Conservation (phyloP, 2,797 vertebrate species). For the Peromyscus aztecus region DNA sequence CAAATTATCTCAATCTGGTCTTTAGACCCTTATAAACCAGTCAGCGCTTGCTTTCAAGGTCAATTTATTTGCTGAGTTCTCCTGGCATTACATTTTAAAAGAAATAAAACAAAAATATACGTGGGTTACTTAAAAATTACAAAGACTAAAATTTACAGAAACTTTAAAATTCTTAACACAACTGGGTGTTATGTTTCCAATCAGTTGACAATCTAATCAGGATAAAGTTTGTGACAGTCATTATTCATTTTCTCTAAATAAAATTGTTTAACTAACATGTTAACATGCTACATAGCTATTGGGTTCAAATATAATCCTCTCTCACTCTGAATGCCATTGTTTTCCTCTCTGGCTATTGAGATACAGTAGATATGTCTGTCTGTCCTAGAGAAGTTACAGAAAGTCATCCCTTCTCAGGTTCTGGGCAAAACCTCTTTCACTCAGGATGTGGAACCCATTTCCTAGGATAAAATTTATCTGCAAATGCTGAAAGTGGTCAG, state of each 20-base stretch:
- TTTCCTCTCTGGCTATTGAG: conserved; percentile 43
- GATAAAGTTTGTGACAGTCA: conserved; percentile 66
- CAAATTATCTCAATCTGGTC: conserved; percentile 17
- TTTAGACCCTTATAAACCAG: not conserved
- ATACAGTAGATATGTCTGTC: not conserved
- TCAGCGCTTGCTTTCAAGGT: conserved; percentile 44
- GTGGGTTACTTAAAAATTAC: conserved; percentile 46
- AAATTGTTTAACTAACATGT: conserved; percentile 68
- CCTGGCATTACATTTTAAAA: conserved; percentile 41
- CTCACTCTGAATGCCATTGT: conserved; percentile 55
- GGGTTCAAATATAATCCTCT: conserved; percentile 33
- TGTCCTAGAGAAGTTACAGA: not conserved
- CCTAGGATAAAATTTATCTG: conserved; percentile 81
- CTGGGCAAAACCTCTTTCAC: conserved; percentile 51
- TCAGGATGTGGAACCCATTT: conserved; percentile 76
- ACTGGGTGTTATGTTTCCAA: conserved; percentile 73
- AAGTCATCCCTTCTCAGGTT: not conserved
- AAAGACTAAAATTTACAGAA: conserved; percentile 70
- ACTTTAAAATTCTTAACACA: conserved; percentile 65
- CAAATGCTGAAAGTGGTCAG: conserved; percentile 87
- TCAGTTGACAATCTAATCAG: conserved; percentile 78
- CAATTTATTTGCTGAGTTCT: conserved; percentile 57
- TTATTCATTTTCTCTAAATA: conserved; percentile 74
- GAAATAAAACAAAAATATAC: conserved; percentile 59
- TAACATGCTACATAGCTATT: conserved; percentile 55